Evolutionary conservation across 2,888 invertebrate species (phyloP).

Genomic region (Adelognathus sp.): DNA sequence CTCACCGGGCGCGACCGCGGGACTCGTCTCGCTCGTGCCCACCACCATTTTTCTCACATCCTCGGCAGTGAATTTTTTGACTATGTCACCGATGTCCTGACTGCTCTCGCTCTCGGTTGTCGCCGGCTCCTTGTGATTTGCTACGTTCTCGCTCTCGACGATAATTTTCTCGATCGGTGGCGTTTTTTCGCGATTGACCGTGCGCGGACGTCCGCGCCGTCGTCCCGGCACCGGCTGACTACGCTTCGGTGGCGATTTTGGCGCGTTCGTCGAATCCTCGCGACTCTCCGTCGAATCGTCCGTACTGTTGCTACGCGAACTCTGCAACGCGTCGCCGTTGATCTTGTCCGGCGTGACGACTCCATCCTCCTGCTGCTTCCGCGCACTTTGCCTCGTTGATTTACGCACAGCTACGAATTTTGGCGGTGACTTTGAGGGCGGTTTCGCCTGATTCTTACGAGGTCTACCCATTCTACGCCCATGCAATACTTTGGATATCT

Average conservation of each 20-base stretch:
- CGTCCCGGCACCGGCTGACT: constrained; percentile 11
- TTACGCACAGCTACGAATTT: constrained; percentile 75
- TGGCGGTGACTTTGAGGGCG: constrained; percentile 68
- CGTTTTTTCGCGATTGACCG: constrained; percentile 23
- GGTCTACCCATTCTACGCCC: constrained; percentile 74
- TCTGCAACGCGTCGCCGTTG: constrained; percentile 71
- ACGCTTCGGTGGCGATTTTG: constrained; percentile 42
- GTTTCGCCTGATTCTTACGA: constrained; percentile 74
- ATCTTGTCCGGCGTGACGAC: too few species aligned
- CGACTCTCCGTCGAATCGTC: constrained; percentile 65
- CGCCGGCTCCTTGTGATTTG: constrained; percentile 60
- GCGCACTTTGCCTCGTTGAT: constrained; percentile 77
- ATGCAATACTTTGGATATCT: constrained; percentile 19
- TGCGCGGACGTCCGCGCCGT: constrained; percentile 53
- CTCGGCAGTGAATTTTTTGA: constrained; percentile 65
- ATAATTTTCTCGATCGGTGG: constrained; percentile 7
- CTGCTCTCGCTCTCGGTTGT: constrained; percentile 73
- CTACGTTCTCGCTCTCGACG: constrained; percentile 9
- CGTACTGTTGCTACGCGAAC: constrained; percentile 60
- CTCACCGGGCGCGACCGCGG: constrained; percentile 53
- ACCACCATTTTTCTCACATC: constrained; percentile 69
- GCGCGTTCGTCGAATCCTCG: constrained; percentile 60
- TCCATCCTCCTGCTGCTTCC: constrained; percentile 74
- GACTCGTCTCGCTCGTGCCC: constrained; percentile 58
- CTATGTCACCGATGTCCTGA: constrained; percentile 68